These are phyloP conservation scores for Cassiopea andromeda DNA, from an alignment of 30 jellyfish, hydroid and myxozoan genomes.

Conservation along the genomic window DNA sequence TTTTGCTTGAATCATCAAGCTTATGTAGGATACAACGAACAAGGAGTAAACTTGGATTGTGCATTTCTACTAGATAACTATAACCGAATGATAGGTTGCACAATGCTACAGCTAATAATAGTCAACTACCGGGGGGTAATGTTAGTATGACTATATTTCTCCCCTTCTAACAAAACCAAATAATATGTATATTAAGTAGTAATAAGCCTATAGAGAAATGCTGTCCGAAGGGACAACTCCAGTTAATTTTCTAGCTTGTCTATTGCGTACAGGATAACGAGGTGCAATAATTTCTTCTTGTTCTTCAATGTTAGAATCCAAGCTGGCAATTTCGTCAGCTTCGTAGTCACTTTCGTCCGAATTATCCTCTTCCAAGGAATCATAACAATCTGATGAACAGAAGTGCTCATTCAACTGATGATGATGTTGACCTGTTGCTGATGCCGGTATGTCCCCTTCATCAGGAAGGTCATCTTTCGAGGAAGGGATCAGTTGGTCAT, in stretches of 20 bases:
- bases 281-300: background rate
- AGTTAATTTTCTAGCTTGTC: slow-evolving; percentile 7
- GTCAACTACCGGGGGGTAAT: background rate
- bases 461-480: background rate
- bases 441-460: background rate
- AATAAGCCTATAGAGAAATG: background rate
- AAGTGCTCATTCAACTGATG: background rate
- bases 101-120: background rate
- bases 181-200: background rate
- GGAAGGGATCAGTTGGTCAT: slow-evolving; percentile 30
- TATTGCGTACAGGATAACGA: slow-evolving; percentile 22
- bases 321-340: slow-evolving; percentile 19
- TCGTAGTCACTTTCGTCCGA: slow-evolving; percentile 23
- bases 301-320: slow-evolving; percentile 1
- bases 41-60: slow-evolving; percentile 66
- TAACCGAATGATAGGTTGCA: slow-evolving; percentile 10
- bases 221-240: slow-evolving; percentile 21
- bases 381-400: background rate
- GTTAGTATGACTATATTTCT: background rate
- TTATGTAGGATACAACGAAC: slow-evolving; percentile 24
- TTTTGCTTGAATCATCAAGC: no score
- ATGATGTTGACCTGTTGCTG: background rate
- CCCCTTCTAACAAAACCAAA: slow-evolving; percentile 10
- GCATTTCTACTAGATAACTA: background rate
- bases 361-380: background rate